phyloP scores from a whole-genome alignment of 2,888 invertebrate species.

The Patella caerulea region DNA sequence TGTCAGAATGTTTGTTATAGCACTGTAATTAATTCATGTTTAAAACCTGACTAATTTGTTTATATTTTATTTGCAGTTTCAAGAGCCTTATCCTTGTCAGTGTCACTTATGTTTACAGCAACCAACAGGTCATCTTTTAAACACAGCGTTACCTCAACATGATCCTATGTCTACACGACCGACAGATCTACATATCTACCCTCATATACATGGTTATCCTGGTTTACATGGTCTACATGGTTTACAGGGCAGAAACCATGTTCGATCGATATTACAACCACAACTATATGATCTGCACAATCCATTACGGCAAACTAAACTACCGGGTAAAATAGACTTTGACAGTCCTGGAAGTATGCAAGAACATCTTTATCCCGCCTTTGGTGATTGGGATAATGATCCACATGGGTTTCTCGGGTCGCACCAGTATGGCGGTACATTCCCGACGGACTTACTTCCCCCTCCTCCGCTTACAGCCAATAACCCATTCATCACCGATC shows the following conservation, averaged over 20 bases:
- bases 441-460: conserved; percentile 60
- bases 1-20: no score
- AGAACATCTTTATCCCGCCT: conserved; percentile 67
- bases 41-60: no score
- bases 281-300: conserved; percentile 68
- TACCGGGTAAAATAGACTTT: conserved; percentile 64
- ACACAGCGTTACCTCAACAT: conserved; percentile 66
- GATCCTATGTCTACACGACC: conserved; percentile 59
- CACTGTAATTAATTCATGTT: no score
- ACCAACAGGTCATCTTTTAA: conserved; percentile 58
- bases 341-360: conserved; percentile 64
- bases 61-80: neutral
- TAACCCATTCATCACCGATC: conserved; percentile 50
- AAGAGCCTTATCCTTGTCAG: conserved; percentile 57
- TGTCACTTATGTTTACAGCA: conserved; percentile 69
- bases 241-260: conserved; percentile 41
- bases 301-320: conserved; percentile 41
- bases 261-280: conserved; percentile 62
- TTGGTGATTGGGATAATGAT: conserved; percentile 70
- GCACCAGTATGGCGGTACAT: conserved; percentile 42
- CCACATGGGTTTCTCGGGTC: conserved; percentile 54
- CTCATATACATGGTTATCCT: conserved; percentile 68
- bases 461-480: conserved; percentile 56
- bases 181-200: conserved; percentile 66
- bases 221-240: conserved; percentile 36